These are phyloP conservation scores for Drosophila peninsularis DNA, from an alignment of 2,888 invertebrate genomes.

Conservation along the genomic window DNA sequence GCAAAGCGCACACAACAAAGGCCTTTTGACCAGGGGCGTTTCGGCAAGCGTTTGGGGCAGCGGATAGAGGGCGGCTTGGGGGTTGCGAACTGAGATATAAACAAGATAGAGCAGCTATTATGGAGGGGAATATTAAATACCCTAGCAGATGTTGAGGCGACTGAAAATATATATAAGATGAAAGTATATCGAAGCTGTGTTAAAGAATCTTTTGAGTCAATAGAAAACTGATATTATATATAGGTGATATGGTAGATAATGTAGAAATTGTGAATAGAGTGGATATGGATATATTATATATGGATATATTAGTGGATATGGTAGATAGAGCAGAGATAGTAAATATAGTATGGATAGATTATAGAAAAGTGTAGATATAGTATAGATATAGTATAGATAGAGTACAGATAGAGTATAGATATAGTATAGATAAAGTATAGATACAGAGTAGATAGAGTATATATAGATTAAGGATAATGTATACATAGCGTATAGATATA, in stretches of 20 bases:
- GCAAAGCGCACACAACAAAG: slow-evolving; percentile 55
- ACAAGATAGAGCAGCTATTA: slow-evolving; percentile 18
- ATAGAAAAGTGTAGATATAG: not conserved
- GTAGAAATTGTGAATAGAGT: too few species aligned
- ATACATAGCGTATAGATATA: not conserved
- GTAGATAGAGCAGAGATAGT: too few species aligned
- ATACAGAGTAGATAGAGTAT: too few species aligned
- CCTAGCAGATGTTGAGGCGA: not conserved
- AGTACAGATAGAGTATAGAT: too few species aligned
- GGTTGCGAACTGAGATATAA: not conserved
- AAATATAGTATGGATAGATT: not conserved
- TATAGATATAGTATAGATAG: too few species aligned
- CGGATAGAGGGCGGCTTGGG: not conserved
- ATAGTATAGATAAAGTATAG: too few species aligned
- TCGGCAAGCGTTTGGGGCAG: not conserved
- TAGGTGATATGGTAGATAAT: too few species aligned
- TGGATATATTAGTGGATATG: not conserved
- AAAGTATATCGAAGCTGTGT: too few species aligned
- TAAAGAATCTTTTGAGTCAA: not conserved
- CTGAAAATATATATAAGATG: not conserved
- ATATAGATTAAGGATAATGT: too few species aligned
- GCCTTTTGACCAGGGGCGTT: slow-evolving; percentile 25
- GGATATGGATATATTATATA: too few species aligned
- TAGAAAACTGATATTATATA: not conserved
- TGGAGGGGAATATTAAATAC: not conserved